These are phyloP conservation scores for Seira sanloemensis DNA, from an alignment of 2,888 invertebrate genomes.

Conservation along the genomic window DNA sequence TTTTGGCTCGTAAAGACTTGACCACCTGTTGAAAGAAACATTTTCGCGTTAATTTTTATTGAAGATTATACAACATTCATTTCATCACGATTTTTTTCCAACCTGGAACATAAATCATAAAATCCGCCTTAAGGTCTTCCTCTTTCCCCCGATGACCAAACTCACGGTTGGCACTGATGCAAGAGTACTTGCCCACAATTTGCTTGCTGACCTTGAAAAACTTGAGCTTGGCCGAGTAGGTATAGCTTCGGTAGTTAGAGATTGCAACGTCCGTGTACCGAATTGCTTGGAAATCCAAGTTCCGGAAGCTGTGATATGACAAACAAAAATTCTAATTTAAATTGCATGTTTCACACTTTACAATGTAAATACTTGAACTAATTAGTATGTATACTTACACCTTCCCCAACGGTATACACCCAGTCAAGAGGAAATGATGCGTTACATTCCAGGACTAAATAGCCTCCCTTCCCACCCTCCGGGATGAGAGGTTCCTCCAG, in stretches of 20 bases:
- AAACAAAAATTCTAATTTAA: not conserved
- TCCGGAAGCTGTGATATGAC: slow-evolving; percentile 43
- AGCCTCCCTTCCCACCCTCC: slow-evolving; percentile 13
- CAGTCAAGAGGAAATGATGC: slow-evolving; percentile 64
- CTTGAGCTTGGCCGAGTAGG: slow-evolving; percentile 56
- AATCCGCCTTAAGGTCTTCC: slow-evolving; percentile 59
- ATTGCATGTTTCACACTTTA: not conserved
- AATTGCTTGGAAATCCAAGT: slow-evolving; percentile 57
- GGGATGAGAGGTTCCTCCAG: slow-evolving; percentile 34
- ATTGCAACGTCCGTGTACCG: slow-evolving; percentile 35
- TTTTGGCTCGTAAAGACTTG: slow-evolving; percentile 48
- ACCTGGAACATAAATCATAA: slow-evolving; percentile 65
- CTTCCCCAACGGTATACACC: slow-evolving; percentile 53
- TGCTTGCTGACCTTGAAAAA: slow-evolving; percentile 42
- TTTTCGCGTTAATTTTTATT: not conserved
- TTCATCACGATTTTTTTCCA: not conserved
- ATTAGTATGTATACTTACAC: slow-evolving; percentile 38
- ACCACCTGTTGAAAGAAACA: slow-evolving; percentile 29
- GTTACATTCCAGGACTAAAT: slow-evolving; percentile 61
- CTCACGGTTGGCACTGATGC: slow-evolving; percentile 61
- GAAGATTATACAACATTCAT: not conserved
- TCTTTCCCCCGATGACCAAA: slow-evolving; percentile 63
- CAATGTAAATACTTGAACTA: too few species aligned
- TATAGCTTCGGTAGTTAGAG: slow-evolving; percentile 36
- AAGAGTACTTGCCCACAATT: slow-evolving; percentile 60